Evolutionary conservation across 2,113 vertebrate genomes (phyloP).

Genomic region (Vulpes ferrilata): DNA sequence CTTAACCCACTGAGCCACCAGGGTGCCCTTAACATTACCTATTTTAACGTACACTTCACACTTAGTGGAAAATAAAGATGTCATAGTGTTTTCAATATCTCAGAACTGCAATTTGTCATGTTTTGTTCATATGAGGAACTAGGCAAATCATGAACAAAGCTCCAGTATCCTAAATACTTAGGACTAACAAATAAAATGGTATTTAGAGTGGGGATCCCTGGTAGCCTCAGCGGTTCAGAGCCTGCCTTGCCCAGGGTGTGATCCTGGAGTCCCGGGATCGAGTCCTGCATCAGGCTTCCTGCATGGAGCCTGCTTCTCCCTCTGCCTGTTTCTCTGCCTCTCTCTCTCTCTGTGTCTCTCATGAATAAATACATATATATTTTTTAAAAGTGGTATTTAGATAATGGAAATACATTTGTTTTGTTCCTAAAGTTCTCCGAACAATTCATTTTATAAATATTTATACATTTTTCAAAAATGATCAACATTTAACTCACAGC

Average conservation of each 20-base stretch:
- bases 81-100: neutral
- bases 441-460: neutral
- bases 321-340: too few species aligned
- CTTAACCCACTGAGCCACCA: neutral
- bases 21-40: neutral
- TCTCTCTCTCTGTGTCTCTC: too few species aligned
- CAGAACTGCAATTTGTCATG: neutral
- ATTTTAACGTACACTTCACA: neutral
- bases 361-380: too few species aligned
- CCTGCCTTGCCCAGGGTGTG: too few species aligned
- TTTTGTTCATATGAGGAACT: neutral
- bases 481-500: neutral
- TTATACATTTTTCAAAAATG: neutral
- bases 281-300: too few species aligned
- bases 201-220: neutral
- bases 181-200: neutral
- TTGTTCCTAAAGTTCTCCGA: neutral
- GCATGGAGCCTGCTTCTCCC: too few species aligned
- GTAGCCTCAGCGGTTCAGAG: too few species aligned
- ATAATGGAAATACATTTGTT: neutral
- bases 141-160: neutral
- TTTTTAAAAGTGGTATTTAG: neutral
- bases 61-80: neutral
- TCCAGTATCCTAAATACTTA: neutral
- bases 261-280: too few species aligned